Evolutionary conservation across 2,888 invertebrate genomes (phyloP).

Genomic region (Epinotia demarniana): DNA sequence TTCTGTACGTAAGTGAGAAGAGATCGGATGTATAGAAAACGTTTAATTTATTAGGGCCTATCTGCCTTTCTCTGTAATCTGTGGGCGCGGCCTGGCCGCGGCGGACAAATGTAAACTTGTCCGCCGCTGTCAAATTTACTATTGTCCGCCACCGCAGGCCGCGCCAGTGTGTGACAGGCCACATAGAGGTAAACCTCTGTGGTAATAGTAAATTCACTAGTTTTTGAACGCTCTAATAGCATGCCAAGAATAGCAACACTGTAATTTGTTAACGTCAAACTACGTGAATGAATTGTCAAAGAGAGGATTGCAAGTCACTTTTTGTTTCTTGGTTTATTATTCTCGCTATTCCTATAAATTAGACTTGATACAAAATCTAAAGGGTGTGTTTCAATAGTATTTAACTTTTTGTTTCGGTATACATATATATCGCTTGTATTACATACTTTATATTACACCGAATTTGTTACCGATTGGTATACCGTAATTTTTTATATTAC

Average conservation of each 20-base stretch:
- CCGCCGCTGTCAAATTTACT: too few species aligned
- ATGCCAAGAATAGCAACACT: background rate
- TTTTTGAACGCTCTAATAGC: background rate
- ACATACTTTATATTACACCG: background rate
- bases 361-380: background rate
- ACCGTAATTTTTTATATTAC: slow-evolving; percentile 39
- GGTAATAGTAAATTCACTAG: background rate
- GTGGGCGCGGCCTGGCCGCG: too few species aligned
- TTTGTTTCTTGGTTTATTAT: slow-evolving; percentile 39
- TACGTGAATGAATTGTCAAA: slow-evolving; percentile 35
- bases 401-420: background rate
- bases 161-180: too few species aligned
- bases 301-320: slow-evolving; percentile 42
- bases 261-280: slow-evolving; percentile 23
- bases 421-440: background rate
- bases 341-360: slow-evolving; percentile 21
- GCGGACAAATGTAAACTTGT: too few species aligned
- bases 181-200: background rate
- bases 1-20: too few species aligned
- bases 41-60: too few species aligned
- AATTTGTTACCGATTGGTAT: slow-evolving; percentile 8
- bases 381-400: background rate
- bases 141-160: too few species aligned
- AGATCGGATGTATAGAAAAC: too few species aligned
- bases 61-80: too few species aligned